Evolutionary conservation across 2,797 vertebrate genomes (phyloP).

Genomic region (Scarus forsteni): DNA sequence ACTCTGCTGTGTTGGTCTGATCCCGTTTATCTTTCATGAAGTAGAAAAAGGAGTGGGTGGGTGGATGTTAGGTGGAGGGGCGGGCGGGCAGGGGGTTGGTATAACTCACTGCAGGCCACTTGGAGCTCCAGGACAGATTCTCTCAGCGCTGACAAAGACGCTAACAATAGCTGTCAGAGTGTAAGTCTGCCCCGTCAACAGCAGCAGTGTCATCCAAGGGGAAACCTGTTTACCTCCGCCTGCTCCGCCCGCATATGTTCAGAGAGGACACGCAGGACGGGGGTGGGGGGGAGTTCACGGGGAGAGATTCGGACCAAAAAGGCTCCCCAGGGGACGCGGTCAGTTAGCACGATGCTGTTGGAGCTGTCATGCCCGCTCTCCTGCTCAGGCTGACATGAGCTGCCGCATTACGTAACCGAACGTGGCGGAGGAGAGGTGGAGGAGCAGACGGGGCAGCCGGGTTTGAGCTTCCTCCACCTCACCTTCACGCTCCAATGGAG

Average conservation of each 20-base stretch:
- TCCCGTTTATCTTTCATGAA: conserved; percentile 31
- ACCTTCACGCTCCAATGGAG: not conserved
- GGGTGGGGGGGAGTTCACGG: conserved; percentile 7
- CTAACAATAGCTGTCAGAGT: conserved; percentile 64
- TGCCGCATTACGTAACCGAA: conserved; percentile 7
- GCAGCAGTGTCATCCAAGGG: conserved; percentile 51
- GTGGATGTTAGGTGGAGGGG: not conserved
- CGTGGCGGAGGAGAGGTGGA: not conserved
- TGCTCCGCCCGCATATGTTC: conserved; percentile 36
- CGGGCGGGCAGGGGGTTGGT: not conserved
- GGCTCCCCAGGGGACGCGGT: conserved; percentile 3
- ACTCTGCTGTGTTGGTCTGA: conserved; percentile 3
- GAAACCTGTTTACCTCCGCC: conserved; percentile 50
- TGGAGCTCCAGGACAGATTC: conserved; percentile 45
- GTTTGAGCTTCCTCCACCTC: not conserved
- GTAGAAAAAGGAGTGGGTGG: conserved; percentile 29
- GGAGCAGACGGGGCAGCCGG: not conserved
- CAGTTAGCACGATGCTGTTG: conserved; percentile 28
- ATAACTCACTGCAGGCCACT: conserved; percentile 29
- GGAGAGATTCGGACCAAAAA: conserved; percentile 22
- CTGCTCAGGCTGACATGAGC: conserved; percentile 18
- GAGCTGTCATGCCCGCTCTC: conserved; percentile 31
- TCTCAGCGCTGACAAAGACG: conserved; percentile 43
- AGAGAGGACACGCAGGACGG: conserved; percentile 20
- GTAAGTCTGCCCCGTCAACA: conserved; percentile 39